Base-by-base conservation (phyloP, 30 jellyfish, hydroid and myxozoan genomes). In the Catostylus mosaicus region DNA sequence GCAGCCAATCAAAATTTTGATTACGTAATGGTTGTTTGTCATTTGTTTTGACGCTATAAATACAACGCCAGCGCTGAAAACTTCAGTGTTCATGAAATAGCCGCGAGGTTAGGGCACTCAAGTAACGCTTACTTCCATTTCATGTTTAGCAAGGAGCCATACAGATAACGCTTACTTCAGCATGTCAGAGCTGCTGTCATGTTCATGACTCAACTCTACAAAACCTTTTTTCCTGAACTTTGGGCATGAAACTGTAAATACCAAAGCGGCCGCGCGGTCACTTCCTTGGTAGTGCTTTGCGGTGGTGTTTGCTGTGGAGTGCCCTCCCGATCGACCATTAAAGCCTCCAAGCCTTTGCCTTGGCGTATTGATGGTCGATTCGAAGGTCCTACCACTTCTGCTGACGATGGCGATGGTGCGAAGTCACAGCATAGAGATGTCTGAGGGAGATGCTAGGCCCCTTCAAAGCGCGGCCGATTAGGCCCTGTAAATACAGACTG, bases 261-360 rank as follows among this genome's bases (percentile, higher is more conserved):
- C 92, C 92, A 33, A 52, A 82, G 92, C 92, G 92, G 80, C 86
- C 92, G 73, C 80, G 92, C 92, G 22, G 83, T 69, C 92, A 70
- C 92, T 67, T 51, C 56, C 19, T 10, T 43, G 6, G 65, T 62
- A 10, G 92, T 70, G 92, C 92, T 82, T 45, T 68, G 92, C 59
- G 92, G 92, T 82, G 92, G 92, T 70, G 92, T 82, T 47, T 82
- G 75, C 73, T 75, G 47, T 70, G 79, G 92, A 68, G 7, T 69
- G 85, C 92, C 92, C 92, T 82, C 86, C 86, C 48, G 92, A 75
- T 40, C 38, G 33, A 72, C 50, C 83, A 46, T 20, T 82, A 35
- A 43, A 48, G 80, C 30, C 51, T 72, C 86, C 73, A 36, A 65
- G 92, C 52, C n/a, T n/a, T 82, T 52, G 29, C 38, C 92, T 75